Evolutionary conservation across 2,113 vertebrate species (phyloP).

Genomic region (Thamnaconus septentrionalis): DNA sequence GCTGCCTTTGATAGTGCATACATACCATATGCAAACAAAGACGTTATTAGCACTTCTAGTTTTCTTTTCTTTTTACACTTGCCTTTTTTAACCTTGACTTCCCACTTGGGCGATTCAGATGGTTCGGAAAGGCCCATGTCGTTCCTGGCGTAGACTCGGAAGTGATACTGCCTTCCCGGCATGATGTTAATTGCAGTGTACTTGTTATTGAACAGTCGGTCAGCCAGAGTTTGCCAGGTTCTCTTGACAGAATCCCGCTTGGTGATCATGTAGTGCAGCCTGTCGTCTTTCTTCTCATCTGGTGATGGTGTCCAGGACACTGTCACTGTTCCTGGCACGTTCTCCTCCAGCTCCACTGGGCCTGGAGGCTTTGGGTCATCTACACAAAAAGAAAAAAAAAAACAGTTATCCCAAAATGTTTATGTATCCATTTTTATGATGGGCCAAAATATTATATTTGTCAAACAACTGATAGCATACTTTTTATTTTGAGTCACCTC

Average conservation of each 20-base stretch:
- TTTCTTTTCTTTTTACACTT: conserved; percentile 28
- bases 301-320: conserved; percentile 82
- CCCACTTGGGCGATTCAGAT: conserved; percentile 83
- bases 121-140: conserved; percentile 79
- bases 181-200: conserved; percentile 81
- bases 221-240: conserved; percentile 77
- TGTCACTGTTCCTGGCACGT: conserved; percentile 81
- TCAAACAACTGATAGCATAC: too few relatives aligned
- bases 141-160: conserved; percentile 86
- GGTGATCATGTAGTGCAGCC: conserved; percentile 81
- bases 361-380: conserved; percentile 83
- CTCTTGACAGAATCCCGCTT: conserved; percentile 76
- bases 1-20: too few relatives aligned
- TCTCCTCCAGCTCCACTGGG: conserved; percentile 79
- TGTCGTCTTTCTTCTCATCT: conserved; percentile 78
- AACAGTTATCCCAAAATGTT: background rate
- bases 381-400: conserved; percentile 42
- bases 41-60: background rate
- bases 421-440: too few relatives aligned
- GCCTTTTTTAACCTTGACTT: conserved; percentile 67
- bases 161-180: conserved; percentile 83
- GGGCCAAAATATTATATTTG: too few relatives aligned
- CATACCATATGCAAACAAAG: too few relatives aligned
- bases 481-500: too few relatives aligned
- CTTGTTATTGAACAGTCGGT: conserved; percentile 84